These are phyloP conservation scores for Melitaea cinxia DNA, from an alignment of 1,140 invertebrate genomes.

Conservation along the genomic window DNA sequence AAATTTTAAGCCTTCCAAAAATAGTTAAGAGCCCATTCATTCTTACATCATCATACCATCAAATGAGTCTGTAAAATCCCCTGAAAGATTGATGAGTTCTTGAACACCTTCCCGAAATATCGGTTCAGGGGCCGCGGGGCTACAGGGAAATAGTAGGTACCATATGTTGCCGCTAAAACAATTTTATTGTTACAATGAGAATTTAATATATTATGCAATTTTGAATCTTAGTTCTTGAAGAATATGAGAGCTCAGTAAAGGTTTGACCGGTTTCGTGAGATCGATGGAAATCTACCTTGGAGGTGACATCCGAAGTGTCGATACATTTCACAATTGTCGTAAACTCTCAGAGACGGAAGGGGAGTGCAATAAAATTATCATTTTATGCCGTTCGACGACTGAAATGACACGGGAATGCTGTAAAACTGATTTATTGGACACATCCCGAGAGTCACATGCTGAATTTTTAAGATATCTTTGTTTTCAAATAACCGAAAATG, in stretches of 20 bases:
- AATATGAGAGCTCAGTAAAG: constrained; percentile 38
- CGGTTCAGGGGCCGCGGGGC: constrained; percentile 37
- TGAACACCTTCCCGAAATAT: constrained; percentile 67
- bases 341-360: constrained; percentile 77
- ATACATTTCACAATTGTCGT: constrained; percentile 82
- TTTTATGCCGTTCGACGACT: constrained; percentile 81
- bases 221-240: constrained; percentile 45
- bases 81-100: constrained; percentile 74
- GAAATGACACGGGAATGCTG: constrained; percentile 80
- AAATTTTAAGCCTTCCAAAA: constrained; percentile 13
- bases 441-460: constrained; percentile 75
- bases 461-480: constrained; percentile 78
- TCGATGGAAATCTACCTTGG: constrained; percentile 51
- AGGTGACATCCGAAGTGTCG: constrained; percentile 78
- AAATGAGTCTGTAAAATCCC: constrained; percentile 57
- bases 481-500: constrained; percentile 56
- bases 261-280: constrained; percentile 3
- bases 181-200: constrained; percentile 18
- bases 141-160: constrained; percentile 52
- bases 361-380: constrained; percentile 80
- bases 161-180: constrained; percentile 64
- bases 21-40: constrained; percentile 22
- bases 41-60: constrained; percentile 24
- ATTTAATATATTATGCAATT: constrained; percentile 31
- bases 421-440: constrained; percentile 81